Conservation (phyloP, 2,113 vertebrate genomes). For the Amazona vittata region DNA sequence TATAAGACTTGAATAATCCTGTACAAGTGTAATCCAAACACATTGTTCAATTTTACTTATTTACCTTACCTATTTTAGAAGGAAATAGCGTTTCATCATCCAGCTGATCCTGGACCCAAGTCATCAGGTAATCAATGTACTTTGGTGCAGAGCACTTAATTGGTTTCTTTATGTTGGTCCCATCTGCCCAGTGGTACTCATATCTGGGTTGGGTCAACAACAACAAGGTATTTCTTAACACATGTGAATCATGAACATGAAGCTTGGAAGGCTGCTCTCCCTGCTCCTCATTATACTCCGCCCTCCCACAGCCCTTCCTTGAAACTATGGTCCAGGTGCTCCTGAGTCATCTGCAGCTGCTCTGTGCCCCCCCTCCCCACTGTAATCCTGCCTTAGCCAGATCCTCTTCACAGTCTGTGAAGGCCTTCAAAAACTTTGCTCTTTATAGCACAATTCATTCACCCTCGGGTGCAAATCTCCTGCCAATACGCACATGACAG, state of each 20-base stretch:
- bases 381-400: no score
- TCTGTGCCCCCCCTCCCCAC: rapidly evolving
- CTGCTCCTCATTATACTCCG: neutral
- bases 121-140: constrained; percentile 89
- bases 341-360: rapidly evolving
- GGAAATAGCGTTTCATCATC: constrained; percentile 85
- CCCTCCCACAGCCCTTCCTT: neutral
- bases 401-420: neutral
- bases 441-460: neutral
- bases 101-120: constrained; percentile 86
- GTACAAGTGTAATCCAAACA: neutral
- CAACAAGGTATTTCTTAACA: neutral
- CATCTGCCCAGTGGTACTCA: constrained; percentile 90
- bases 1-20: rapidly evolving
- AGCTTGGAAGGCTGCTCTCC: neutral
- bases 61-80: constrained; percentile 81
- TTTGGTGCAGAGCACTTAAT: constrained; percentile 90
- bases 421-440: neutral
- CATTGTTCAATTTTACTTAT: neutral
- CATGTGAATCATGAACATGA: neutral
- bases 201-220: constrained; percentile 75
- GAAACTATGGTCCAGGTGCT: neutral
- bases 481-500: neutral
- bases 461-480: rapidly evolving
- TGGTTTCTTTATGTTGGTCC: constrained; percentile 90